These are phyloP conservation scores for Prorops nasuta DNA, from an alignment of 1,140 invertebrate genomes.

Conservation along the genomic window DNA sequence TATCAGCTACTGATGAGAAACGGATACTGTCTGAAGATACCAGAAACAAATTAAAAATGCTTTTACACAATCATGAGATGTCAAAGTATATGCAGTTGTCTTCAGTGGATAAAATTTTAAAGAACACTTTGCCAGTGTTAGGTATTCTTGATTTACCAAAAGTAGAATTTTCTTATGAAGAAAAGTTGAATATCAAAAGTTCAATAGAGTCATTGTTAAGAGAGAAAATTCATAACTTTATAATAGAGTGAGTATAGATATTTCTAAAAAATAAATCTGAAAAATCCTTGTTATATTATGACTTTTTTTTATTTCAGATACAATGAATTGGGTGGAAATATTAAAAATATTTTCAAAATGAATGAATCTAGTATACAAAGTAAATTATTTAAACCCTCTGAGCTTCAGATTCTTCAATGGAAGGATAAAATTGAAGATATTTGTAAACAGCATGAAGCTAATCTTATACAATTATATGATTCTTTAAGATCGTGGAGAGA, in stretches of 20 bases:
- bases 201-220: slow-evolving; percentile 28
- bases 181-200: slow-evolving; percentile 30
- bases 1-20: slow-evolving; percentile 15
- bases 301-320: slow-evolving; percentile 29
- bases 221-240: slow-evolving; percentile 27
- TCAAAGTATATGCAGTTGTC: slow-evolving; percentile 34
- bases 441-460: slow-evolving; percentile 27
- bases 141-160: slow-evolving; percentile 36
- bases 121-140: slow-evolving; percentile 28
- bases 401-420: slow-evolving; percentile 31
- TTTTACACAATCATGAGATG: slow-evolving; percentile 26
- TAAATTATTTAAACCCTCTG: slow-evolving; percentile 21
- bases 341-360: slow-evolving; percentile 28
- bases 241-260: slow-evolving; percentile 24
- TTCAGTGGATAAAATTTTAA: slow-evolving; percentile 15
- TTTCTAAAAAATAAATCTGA: slow-evolving; percentile 6
- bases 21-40: slow-evolving; percentile 10
- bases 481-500: slow-evolving; percentile 32
- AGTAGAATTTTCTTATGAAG: slow-evolving; percentile 27
- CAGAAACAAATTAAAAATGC: slow-evolving; percentile 24
- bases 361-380: slow-evolving; percentile 20
- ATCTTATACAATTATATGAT: slow-evolving; percentile 22
- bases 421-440: slow-evolving; percentile 39
- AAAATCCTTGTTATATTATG: slow-evolving; percentile 1
- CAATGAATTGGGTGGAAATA: slow-evolving; percentile 28